A percentile compares a stretch with the other conserved stretches of the same genome.
Conservation (phyloP, 2,113 vertebrate species). For the Egretta garzetta region DNA sequence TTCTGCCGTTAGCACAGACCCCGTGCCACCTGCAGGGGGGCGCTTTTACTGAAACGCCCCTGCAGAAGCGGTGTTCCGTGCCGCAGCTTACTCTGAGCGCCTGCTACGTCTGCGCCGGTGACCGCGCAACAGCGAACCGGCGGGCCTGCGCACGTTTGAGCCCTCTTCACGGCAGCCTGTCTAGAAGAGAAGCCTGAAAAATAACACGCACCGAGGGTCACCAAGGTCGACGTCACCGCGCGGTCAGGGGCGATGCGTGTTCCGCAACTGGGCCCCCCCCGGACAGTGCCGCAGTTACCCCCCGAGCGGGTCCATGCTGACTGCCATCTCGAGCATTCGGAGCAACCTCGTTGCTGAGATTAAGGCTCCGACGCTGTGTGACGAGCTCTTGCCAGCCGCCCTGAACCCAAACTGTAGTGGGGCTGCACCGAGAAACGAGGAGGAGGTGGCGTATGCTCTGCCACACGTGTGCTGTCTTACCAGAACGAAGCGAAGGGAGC, state of each 20-base stretch:
- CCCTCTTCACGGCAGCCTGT: fast-evolving
- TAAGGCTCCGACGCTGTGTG: fast-evolving
- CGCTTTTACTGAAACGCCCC: background rate
- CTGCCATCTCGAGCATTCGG: background rate
- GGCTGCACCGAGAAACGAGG: background rate
- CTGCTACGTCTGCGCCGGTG: fast-evolving
- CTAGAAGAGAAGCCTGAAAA: background rate
- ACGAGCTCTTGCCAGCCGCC: background rate
- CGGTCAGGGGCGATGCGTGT: fast-evolving
- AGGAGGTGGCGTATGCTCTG: fast-evolving
- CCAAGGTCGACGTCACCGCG: fast-evolving
- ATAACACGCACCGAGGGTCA: fast-evolving
- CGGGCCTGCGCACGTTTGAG: fast-evolving
- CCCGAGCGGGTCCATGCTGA: fast-evolving
- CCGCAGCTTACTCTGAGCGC: too few relatives aligned
- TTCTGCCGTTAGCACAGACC: background rate
- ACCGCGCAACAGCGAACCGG: background rate
- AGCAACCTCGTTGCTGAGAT: fast-evolving
- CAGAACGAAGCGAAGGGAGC: fast-evolving
- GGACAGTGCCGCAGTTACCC: fast-evolving
- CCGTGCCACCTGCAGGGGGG: background rate
- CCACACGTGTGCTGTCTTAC: fast-evolving
- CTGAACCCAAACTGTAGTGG: fast-evolving
- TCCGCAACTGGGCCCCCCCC: fast-evolving
- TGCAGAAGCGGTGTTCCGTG: background rate